A percentile compares a stretch with the other conserved stretches of the same genome.
Conservation (phyloP, 2,113 vertebrate genomes). For the Spilogale gracilis region DNA sequence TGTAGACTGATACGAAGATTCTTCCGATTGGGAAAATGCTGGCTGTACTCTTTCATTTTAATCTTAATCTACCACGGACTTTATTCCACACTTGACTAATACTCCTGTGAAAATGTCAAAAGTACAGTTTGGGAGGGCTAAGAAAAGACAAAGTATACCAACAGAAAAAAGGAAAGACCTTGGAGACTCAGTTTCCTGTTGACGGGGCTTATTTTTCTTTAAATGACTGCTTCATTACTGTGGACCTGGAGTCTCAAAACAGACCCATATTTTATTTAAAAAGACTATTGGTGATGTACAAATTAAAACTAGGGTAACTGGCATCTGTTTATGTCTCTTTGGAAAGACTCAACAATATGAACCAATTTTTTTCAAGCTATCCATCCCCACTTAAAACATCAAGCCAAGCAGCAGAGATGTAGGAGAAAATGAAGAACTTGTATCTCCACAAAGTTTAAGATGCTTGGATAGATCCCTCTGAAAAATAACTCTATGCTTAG, state of each 20-base stretch:
- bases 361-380: background rate
- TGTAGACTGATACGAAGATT: constrained; percentile 11
- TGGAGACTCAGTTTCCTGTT: background rate
- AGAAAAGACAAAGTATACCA: background rate
- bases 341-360: background rate
- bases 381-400: constrained; percentile 7
- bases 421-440: background rate
- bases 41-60: background rate
- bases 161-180: constrained; percentile 13
- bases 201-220: background rate
- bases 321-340: background rate
- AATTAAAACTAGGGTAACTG: background rate
- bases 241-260: background rate
- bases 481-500: background rate
- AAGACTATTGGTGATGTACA: background rate
- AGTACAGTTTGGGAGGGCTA: background rate
- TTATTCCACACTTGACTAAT: constrained; percentile 14
- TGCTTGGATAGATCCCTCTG: background rate
- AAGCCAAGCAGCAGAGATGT: background rate
- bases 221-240: background rate
- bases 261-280: background rate
- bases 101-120: constrained; percentile 11
- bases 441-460: background rate
- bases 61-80: background rate
- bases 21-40: background rate